Percentiles rank a stretch among this genome's conserved stretches.
Evolutionary conservation across 2,888 invertebrate genomes (phyloP).

Genomic region (Neria commutata): DNA sequence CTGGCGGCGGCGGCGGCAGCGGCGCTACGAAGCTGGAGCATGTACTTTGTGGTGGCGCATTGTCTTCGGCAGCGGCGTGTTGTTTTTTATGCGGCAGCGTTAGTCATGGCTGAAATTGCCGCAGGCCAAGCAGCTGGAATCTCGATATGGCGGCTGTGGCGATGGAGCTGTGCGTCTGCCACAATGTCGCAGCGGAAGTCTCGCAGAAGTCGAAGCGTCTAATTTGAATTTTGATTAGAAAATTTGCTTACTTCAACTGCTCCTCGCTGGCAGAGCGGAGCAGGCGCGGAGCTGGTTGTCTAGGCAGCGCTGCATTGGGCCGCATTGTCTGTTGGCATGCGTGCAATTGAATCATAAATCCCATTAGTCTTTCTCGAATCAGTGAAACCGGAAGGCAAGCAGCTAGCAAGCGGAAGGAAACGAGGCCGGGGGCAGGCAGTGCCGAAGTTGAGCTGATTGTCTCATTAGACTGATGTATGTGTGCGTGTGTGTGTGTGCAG

Average conservation of each 20-base stretch:
- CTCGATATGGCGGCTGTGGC: conserved; percentile 49
- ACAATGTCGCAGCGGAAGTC: conserved; percentile 21
- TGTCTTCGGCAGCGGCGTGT: conserved; percentile 37
- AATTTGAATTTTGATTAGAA: conserved; percentile 62
- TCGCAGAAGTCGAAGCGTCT: conserved; percentile 35
- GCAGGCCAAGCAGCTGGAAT: conserved; percentile 45
- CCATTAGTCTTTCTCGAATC: conserved; percentile 15
- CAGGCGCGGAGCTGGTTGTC: not conserved
- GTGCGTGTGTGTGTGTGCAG: not conserved
- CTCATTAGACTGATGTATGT: conserved; percentile 27
- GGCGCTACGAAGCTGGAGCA: not conserved
- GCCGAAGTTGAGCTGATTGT: conserved; percentile 33
- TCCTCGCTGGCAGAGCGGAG: not conserved
- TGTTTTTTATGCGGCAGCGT: conserved; percentile 15
- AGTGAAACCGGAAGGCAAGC: conserved; percentile 30
- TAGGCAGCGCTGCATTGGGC: not conserved
- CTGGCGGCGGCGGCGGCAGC: conserved; percentile 10
- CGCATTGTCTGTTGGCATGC: not conserved
- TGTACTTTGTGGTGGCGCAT: conserved; percentile 7
- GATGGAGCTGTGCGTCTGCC: conserved; percentile 35
- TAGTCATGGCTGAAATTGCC: conserved; percentile 41
- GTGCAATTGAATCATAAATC: conserved; percentile 13
- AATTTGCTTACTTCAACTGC: conserved; percentile 52
- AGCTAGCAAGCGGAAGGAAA: conserved; percentile 2
- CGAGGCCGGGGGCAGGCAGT: conserved; percentile 23